Evolutionary conservation across 2,888 invertebrate genomes (phyloP).

Genomic region (Drosophila falleni): DNA sequence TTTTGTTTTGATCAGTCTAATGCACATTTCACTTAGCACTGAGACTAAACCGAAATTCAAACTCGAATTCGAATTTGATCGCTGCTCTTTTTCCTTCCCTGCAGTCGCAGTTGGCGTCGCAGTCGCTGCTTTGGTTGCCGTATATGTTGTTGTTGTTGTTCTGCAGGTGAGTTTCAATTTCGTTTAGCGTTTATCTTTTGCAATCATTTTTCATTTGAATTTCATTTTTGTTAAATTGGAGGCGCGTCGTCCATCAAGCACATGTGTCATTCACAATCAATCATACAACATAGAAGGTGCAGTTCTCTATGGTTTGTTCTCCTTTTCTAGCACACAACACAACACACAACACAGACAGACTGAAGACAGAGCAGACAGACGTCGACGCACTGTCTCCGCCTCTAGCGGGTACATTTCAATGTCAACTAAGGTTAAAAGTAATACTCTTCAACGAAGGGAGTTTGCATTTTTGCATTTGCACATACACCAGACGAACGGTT

Average conservation of each 20-base stretch:
- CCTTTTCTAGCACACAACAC: conserved; percentile 56
- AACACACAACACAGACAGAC: too few species aligned
- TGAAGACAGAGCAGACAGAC: conserved; percentile 48
- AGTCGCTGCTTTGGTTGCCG: conserved; percentile 36
- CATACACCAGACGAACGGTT: conserved; percentile 55
- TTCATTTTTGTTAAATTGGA: conserved; percentile 8
- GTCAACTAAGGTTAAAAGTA: conserved; percentile 85
- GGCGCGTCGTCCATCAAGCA: conserved; percentile 27
- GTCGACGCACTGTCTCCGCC: conserved; percentile 59
- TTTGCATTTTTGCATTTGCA: conserved; percentile 43
- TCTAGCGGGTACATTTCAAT: conserved; percentile 83
- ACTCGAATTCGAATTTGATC: conserved; percentile 29
- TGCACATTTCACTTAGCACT: conserved; percentile 39
- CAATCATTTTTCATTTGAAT: neutral
- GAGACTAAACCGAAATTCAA: conserved; percentile 20
- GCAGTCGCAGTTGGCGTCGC: conserved; percentile 6
- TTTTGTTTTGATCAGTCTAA: conserved; percentile 62
- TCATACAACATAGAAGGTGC: conserved; percentile 7
- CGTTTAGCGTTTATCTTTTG: conserved; percentile 21
- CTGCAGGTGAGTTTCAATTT: conserved; percentile 25
- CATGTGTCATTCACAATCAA: conserved; percentile 12
- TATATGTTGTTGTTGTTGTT: conserved; percentile 25
- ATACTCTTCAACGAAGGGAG: conserved; percentile 56
- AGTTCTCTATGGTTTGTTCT: conserved; percentile 40
- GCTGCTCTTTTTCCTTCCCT: conserved; percentile 7